Conservation (phyloP, 2,113 vertebrate genomes). For the Marcusenius ussheri region DNA sequence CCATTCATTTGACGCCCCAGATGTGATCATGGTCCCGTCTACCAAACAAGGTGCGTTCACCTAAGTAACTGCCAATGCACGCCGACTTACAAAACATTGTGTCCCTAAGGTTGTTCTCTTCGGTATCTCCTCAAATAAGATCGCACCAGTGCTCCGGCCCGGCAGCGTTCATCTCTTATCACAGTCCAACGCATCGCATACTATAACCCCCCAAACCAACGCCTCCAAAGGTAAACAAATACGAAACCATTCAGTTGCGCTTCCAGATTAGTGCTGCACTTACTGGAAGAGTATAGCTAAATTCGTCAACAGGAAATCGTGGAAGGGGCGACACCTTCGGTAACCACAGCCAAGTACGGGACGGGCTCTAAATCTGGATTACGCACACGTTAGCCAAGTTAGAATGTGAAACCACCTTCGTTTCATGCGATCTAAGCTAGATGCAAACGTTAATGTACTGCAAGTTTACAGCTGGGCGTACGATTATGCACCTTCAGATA, state of each 20-base stretch:
- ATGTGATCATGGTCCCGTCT: background rate
- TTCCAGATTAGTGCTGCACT: slow-evolving; percentile 3
- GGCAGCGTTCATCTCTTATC: background rate
- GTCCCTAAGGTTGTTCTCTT: background rate
- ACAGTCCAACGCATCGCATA: background rate
- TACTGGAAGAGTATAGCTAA: slow-evolving; percentile 17
- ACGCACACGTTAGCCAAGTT: background rate
- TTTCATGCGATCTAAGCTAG: background rate
- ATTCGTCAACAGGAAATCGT: slow-evolving; percentile 19
- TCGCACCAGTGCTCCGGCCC: background rate
- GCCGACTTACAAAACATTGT: background rate
- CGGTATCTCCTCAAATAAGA: background rate
- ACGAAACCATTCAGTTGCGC: background rate
- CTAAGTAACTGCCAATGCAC: background rate
- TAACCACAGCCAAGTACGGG: background rate
- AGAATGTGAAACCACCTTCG: background rate
- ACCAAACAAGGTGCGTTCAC: background rate
- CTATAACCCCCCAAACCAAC: background rate
- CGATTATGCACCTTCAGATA: background rate
- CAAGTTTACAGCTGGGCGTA: background rate
- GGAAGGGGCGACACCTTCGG: slow-evolving; percentile 19
- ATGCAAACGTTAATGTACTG: background rate
- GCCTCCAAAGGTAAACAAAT: background rate
- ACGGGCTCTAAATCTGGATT: slow-evolving; percentile 9
- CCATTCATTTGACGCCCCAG: background rate